phyloP scores from a whole-genome alignment of 2,888 invertebrate genomes.

The Orchesellides sinensis region DNA sequence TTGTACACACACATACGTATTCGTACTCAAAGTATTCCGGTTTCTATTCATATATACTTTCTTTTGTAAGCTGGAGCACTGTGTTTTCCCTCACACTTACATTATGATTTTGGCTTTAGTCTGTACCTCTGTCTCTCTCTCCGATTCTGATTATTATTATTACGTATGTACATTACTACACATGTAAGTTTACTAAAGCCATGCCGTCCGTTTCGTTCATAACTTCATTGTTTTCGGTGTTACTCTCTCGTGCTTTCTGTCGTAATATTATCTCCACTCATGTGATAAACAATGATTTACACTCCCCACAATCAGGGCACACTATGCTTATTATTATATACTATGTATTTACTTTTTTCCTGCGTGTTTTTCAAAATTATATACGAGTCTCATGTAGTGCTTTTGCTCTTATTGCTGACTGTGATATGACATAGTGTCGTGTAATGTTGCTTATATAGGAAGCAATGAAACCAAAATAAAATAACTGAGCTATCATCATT shows the following conservation, averaged over 20 bases:
- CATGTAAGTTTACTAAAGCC: slow-evolving; percentile 35
- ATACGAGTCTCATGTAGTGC: no score
- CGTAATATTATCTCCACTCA: slow-evolving; percentile 64
- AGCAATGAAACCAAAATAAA: slow-evolving; percentile 68
- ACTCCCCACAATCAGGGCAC: slow-evolving; percentile 56
- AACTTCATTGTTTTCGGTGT: slow-evolving; percentile 55
- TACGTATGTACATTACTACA: slow-evolving; percentile 22
- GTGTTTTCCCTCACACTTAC: slow-evolving; percentile 1
- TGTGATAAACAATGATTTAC: slow-evolving; percentile 72
- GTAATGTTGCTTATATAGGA: slow-evolving; percentile 9
- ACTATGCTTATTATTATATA: slow-evolving; percentile 6
- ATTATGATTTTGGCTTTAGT: slow-evolving; percentile 30
- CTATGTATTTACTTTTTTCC: not conserved
- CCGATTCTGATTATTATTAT: slow-evolving; percentile 31
- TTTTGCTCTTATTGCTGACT: no score
- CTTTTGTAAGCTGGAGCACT: not conserved
- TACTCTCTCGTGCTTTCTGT: slow-evolving; percentile 62
- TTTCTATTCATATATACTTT: not conserved
- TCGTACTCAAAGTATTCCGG: not conserved
- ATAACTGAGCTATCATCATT: slow-evolving; percentile 73
- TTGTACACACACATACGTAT: slow-evolving; percentile 19
- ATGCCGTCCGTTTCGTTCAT: slow-evolving; percentile 50
- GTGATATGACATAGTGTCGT: no score
- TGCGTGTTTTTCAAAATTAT: not conserved
- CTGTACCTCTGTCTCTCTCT: slow-evolving; percentile 16